Conservation (phyloP, 2,797 vertebrate genomes). For the Diceros bicornis region DNA sequence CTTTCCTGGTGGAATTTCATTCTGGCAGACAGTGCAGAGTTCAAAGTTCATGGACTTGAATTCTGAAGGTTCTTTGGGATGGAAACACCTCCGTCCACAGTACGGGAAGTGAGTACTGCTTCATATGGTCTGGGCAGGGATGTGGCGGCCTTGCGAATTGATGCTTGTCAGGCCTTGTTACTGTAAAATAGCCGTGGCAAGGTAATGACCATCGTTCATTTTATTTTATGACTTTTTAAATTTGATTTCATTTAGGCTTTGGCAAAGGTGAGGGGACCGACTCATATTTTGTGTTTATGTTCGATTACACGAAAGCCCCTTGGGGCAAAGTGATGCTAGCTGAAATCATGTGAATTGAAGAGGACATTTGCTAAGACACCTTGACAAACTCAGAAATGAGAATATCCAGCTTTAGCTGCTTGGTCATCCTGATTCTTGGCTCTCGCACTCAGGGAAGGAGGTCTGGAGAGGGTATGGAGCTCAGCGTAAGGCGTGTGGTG, state of each 20-base stretch:
- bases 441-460: not conserved
- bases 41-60: constrained; percentile 35
- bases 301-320: constrained; percentile 68
- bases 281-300: constrained; percentile 76
- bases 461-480: not conserved
- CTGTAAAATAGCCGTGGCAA: constrained; percentile 69
- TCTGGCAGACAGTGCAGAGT: not conserved
- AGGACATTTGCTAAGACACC: constrained; percentile 65
- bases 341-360: constrained; percentile 71
- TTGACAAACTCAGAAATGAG: constrained; percentile 14
- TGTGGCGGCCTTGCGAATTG: constrained; percentile 79
- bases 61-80: constrained; percentile 23
- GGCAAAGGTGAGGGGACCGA: constrained; percentile 71
- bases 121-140: not conserved
- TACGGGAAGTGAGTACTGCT: not conserved
- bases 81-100: not conserved
- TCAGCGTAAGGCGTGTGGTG: too few species aligned
- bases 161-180: constrained; percentile 86
- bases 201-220: constrained; percentile 83
- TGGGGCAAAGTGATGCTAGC: constrained; percentile 27
- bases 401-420: not conserved
- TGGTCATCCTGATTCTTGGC: not conserved
- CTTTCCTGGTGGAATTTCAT: constrained; percentile 49
- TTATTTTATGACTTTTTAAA: constrained; percentile 80
- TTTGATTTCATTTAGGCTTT: constrained; percentile 83